Evolutionary conservation across 1,140 invertebrate genomes (phyloP).

Genomic region (Drosophila persimilis): DNA sequence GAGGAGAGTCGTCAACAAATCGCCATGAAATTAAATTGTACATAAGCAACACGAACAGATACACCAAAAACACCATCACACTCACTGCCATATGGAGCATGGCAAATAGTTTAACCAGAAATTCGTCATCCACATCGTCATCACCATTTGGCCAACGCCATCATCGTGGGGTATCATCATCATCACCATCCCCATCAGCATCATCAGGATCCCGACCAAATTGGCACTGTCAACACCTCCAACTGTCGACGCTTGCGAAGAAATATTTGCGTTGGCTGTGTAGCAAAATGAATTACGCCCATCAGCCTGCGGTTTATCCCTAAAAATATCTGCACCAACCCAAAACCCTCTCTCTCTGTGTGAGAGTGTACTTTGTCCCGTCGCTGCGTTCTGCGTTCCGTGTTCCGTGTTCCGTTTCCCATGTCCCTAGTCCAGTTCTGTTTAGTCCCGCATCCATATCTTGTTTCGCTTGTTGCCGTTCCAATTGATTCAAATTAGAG

Average conservation of each 20-base stretch:
- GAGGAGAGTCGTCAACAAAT: slow-evolving; percentile 56
- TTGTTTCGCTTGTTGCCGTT: slow-evolving; percentile 1
- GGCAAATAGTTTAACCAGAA: slow-evolving; percentile 77
- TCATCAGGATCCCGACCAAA: slow-evolving; percentile 42
- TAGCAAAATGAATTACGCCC: slow-evolving; percentile 36
- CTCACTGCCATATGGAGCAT: slow-evolving; percentile 8
- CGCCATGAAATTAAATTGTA: slow-evolving; percentile 78
- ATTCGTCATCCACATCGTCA: slow-evolving; percentile 68
- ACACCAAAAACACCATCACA: slow-evolving; percentile 16
- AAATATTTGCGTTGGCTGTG: slow-evolving; percentile 19
- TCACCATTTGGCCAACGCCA: slow-evolving; percentile 17
- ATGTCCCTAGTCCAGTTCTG: not conserved
- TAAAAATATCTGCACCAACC: slow-evolving; percentile 14
- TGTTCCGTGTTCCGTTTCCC: not conserved
- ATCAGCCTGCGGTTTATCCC: slow-evolving; percentile 27
- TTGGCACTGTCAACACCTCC: slow-evolving; percentile 73
- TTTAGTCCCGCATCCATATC: no score
- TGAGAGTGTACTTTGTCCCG: no score
- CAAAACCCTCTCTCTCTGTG: not conserved
- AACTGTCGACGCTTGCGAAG: slow-evolving; percentile 13
- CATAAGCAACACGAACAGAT: slow-evolving; percentile 43
- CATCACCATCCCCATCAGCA: slow-evolving; percentile 44
- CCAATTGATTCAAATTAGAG: slow-evolving; percentile 28
- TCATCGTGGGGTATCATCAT: slow-evolving; percentile 50
- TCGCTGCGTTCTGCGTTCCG: no score